Evolutionary conservation across 2,113 vertebrate species (phyloP), one percentile per base, ranked within the genome.

Genomic region (Osmerus mordax): DNA sequence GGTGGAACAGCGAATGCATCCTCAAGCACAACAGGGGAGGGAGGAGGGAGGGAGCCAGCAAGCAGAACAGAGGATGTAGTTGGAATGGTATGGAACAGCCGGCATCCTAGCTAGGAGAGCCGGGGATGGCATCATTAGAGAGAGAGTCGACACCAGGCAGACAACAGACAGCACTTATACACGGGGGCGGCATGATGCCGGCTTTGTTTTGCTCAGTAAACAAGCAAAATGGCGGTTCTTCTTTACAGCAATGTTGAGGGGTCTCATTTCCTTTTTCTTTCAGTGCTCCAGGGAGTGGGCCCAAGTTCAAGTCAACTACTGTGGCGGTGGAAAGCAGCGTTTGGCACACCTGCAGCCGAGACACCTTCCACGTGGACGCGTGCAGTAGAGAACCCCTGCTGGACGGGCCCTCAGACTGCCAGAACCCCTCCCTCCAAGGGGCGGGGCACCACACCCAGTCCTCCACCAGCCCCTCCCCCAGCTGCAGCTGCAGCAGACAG

Each of bases 291-390:
- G 95, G 95, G 75, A 95, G 95, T 0, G 95, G 95, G 3, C 95
- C 95, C 8, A 96, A 94, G 95, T 96, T 96, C 89, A 95, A 93
- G 81, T 96, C 95, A 71, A 96, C 95, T 0, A 96, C 95, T 0
- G 93, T 96, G 70, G 95, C 93, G 0, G 92, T 96, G 77, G 85
- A 74, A 82, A 92, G 93, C 56, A 86, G 90, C 55, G 78, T 80
- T 75, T 84, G 9, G 55, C 90, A 90, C 5, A 63, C 72, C 75
- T 74, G 71, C 73, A 59, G 4, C 15, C n/a, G 54, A 56, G 15
- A 15, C n/a, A 18, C 15, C 54, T n/a, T 56, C 54, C 54, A 15
- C 7, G 8, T 41, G 36, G 36, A 41, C 6, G 36, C 36, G 36
- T 41, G 36, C 36, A 41, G 36, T 41, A 41, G 36, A 41, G 36